Conservation (phyloP, 1,140 invertebrate genomes). For the Heliconius nattereri region DNA sequence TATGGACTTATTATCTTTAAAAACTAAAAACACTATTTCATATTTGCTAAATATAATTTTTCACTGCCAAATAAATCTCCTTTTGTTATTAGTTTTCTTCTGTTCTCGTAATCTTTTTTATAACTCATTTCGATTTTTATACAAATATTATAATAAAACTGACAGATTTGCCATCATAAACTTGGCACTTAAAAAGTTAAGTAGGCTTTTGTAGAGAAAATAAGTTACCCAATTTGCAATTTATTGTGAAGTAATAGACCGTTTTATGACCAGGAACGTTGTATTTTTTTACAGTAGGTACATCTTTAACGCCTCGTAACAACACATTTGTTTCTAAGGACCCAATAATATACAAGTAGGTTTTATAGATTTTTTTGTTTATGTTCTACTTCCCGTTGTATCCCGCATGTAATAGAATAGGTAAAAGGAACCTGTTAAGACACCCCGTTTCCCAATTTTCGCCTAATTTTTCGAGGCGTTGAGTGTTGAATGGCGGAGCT, state of each 20-base stretch:
- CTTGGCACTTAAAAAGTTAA: neutral
- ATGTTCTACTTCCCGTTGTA: neutral
- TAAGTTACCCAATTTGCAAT: conserved; percentile 21
- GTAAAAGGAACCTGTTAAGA: no score
- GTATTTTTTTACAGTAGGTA: neutral
- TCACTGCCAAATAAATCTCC: no score
- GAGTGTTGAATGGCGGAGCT: no score
- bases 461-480: no score
- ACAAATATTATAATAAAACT: neutral
- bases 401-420: no score
- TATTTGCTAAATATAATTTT: no score
- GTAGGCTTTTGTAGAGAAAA: conserved; percentile 1
- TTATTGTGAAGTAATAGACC: conserved; percentile 12
- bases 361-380: neutral
- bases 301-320: conserved; percentile 5
- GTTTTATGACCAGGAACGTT: neutral
- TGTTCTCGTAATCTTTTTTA: neutral
- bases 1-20: no score
- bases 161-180: neutral
- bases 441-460: no score
- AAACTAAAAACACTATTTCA: no score
- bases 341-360: neutral
- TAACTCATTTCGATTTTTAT: neutral
- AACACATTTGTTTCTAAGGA: neutral
- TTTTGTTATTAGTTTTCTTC: no score